These are phyloP conservation scores for Melopsittacus undulatus DNA, from an alignment of 2,797 vertebrate genomes.

Conservation along the genomic window DNA sequence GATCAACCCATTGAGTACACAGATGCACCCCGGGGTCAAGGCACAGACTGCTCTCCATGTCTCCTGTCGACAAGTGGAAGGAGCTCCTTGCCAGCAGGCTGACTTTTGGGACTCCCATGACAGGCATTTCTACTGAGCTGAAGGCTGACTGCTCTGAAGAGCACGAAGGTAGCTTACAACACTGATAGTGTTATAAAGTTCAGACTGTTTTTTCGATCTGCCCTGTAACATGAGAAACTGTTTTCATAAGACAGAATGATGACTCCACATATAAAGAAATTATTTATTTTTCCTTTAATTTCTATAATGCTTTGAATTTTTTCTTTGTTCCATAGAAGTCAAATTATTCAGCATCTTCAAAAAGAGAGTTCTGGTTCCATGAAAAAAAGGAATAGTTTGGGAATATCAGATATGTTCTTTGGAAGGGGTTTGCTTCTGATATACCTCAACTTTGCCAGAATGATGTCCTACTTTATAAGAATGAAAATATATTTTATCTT, in stretches of 20 bases:
- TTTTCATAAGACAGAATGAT: background rate
- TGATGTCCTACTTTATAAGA: background rate
- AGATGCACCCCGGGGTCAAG: background rate
- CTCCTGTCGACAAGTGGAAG: background rate
- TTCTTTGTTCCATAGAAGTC: background rate
- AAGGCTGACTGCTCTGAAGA: background rate
- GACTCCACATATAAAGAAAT: background rate
- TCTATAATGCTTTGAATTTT: background rate
- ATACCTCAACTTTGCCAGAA: background rate
- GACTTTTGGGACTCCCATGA: background rate
- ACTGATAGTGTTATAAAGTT: background rate
- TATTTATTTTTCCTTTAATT: background rate
- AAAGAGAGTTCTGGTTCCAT: background rate
- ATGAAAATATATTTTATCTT: background rate
- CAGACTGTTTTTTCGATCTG: background rate
- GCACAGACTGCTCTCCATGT: background rate
- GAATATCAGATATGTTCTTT: background rate
- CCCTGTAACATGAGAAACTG: background rate
- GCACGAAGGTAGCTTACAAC: background rate
- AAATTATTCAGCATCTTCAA: background rate
- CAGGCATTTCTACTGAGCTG: background rate
- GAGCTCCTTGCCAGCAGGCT: background rate
- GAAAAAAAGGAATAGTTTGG: background rate
- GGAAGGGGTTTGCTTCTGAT: background rate
- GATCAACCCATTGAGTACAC: background rate